Evolutionary conservation across 1,140 invertebrate genomes (phyloP).

Genomic region (Drosophila arizonae): DNA sequence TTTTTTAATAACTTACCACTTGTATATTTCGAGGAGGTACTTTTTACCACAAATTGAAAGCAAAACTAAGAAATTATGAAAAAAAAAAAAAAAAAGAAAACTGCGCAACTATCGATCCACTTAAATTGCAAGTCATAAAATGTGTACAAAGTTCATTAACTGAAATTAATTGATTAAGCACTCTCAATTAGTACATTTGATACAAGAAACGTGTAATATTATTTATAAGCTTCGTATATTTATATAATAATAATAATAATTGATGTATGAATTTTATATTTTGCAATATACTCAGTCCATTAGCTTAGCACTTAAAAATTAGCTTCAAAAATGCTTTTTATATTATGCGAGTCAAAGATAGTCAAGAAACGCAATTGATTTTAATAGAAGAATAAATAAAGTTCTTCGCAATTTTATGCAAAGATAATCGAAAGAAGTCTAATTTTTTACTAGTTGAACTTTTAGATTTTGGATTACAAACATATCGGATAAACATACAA

Average conservation of each 20-base stretch:
- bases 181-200: constrained; percentile 3
- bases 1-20: constrained; percentile 65
- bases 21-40: constrained; percentile 56
- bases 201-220: constrained; percentile 58
- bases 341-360: constrained; percentile 9
- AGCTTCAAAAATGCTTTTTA: constrained; percentile 47
- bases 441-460: too few relatives aligned
- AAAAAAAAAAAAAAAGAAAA: constrained; percentile 26
- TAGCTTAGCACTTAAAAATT: constrained; percentile 51
- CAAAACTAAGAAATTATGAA: constrained; percentile 9
- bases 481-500: too few relatives aligned
- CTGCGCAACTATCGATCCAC: constrained; percentile 57
- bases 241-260: constrained; percentile 15
- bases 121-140: constrained; percentile 48
- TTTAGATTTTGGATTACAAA: too few relatives aligned
- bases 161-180: constrained; percentile 19
- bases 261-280: constrained; percentile 29
- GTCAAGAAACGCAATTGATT: constrained; percentile 35
- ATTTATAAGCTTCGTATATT: constrained; percentile 54
- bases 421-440: too few relatives aligned
- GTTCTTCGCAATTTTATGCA: constrained; percentile 34
- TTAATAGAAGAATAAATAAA: constrained; percentile 38
- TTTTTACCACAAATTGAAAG: constrained; percentile 44
- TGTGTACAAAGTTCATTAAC: constrained; percentile 63
- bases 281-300: constrained; percentile 52